Evolutionary conservation across 1,140 invertebrate genomes (phyloP), one percentile per base, ranked within the genome.

Genomic region (Drosophila ficusphila): DNA sequence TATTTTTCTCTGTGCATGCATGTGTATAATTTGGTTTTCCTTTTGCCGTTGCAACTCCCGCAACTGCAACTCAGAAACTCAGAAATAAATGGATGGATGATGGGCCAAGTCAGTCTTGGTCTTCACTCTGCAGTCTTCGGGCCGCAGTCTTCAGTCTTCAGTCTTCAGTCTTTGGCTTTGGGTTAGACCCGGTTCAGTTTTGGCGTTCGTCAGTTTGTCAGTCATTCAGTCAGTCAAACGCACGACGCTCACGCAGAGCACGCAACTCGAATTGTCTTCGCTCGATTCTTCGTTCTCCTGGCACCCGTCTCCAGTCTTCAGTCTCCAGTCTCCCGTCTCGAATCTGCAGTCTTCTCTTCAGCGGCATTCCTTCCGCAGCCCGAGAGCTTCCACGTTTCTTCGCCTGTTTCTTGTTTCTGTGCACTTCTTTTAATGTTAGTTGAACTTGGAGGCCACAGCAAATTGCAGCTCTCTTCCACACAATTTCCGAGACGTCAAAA

Each of bases 221-320:
- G 51, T 56, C 31, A 47, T 39, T 56, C 57, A 34, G 78, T 65
- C 72, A 56, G 75, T 75, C 48, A 52, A 88, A 86, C 82, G 82
- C 82, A 86, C 82, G 85, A 90, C 89, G 89, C 89, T 90, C 89
- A 90, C 89, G 89, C 89, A 90, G 81, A 89, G 90, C 89, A 90
- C 89, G 89, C 89, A 90, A 81, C 68, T 89, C 57, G 70, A 83
- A 85, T 88, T 89, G 61, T 79, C 74, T 68, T 79, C 51, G 31
- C 47, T 58, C 49, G 38, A 41, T 33, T 60, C 53, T 62, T 57
- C 11, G 31, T 47, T 11, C 18, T 29, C 34, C 21, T 4, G 7
- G 2, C 18, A 34, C 14, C 34, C 19, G 8, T 27, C 34, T 36
- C 39, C 18, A 16, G 27, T 23, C 23, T 47, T 18, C 42, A 39